Evolutionary conservation across 2,888 invertebrate species (phyloP).

Genomic region (Eupsilia transversa): DNA sequence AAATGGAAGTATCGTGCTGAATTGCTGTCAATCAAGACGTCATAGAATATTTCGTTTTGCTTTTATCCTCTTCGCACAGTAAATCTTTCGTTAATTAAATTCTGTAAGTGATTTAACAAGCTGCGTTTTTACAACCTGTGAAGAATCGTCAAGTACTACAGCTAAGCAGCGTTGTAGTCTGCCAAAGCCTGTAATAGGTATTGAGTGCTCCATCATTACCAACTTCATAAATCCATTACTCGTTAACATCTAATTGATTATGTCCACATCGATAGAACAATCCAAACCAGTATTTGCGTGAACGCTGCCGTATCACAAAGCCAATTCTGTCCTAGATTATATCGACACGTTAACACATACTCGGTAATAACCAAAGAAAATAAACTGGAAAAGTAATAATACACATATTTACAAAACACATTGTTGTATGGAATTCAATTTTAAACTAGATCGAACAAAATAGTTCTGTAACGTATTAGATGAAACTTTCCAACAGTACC

Average conservation of each 20-base stretch:
- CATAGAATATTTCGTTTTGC: not conserved
- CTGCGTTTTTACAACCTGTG: slow-evolving; percentile 14
- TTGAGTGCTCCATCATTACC: slow-evolving; percentile 40
- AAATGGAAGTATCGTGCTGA: not conserved
- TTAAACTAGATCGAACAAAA: slow-evolving; percentile 24
- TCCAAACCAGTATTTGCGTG: slow-evolving; percentile 42
- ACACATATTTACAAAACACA: slow-evolving; percentile 49
- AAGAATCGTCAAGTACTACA: slow-evolving; percentile 3
- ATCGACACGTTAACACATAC: slow-evolving; percentile 47
- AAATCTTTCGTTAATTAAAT: not conserved
- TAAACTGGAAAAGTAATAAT: slow-evolving; percentile 48
- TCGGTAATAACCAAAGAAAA: slow-evolving; percentile 50
- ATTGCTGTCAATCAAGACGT: not conserved
- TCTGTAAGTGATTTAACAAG: slow-evolving; percentile 7
- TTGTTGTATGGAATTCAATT: slow-evolving; percentile 41
- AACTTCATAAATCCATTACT: slow-evolving; percentile 40
- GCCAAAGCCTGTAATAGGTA: slow-evolving; percentile 6
- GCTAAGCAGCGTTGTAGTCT: not conserved
- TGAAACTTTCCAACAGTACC: slow-evolving; percentile 48
- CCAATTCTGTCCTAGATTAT: slow-evolving; percentile 55
- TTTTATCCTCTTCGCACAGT: not conserved
- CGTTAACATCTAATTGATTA: slow-evolving; percentile 59
- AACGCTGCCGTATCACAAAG: slow-evolving; percentile 40
- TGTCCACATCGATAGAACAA: slow-evolving; percentile 33
- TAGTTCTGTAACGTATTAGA: slow-evolving; percentile 24